Base-by-base conservation (phyloP, 1,140 invertebrate species). In the Platyscapa corneri region DNA sequence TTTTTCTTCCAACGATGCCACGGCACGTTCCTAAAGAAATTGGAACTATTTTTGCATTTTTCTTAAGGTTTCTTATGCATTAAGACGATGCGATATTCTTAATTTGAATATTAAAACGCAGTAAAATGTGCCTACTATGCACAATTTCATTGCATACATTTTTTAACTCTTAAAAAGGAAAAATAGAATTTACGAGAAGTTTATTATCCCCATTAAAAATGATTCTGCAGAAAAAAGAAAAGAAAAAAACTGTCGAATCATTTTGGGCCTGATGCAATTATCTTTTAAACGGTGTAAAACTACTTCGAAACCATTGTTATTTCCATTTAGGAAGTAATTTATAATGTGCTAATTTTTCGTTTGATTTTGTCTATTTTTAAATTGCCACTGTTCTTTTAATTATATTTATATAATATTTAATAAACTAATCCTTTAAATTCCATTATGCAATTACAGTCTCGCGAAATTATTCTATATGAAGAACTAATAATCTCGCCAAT, bases 271-370 rank as follows among this genome's bases (percentile, higher is more conserved):
- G 16, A 74, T n/a, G 70, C 39, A 42, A 74, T 74, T 74, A 42
- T 32, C 70, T 74, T 74, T 74, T 74, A 42, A 74, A 74, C 16
- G 70, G 14, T 42, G 37, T n/a, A 37, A 23, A 23, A 6, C 70
- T n/a, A 74, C 70, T 74, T n/a, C 39, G 23, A 23, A 42, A 18
- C 70, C 70, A 74, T 74, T 74, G 37, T 74, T 74, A 42, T 42
- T 74, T 42, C 39, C 6, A 42, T 74, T 74, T 74, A 74, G 37
- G 70, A 42, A 27, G 37, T 74, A 42, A 74, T 74, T 74, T n/a
- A 39, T 1, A 74, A 42, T 39, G 27, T 74, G 23, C 70, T 6
- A 16, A 74, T 74, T 42, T 74, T 27, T 39, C 37, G 7, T 42
- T 42, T n/a, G n/a, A 39, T 32, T 14, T 27, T 20, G 34, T 7